A percentile compares a stretch with the other conserved stretches of the same genome.
Evolutionary conservation across 30 jellyfish, hydroid and myxozoan species (phyloP).

Genomic region (Turritopsis dohrnii): DNA sequence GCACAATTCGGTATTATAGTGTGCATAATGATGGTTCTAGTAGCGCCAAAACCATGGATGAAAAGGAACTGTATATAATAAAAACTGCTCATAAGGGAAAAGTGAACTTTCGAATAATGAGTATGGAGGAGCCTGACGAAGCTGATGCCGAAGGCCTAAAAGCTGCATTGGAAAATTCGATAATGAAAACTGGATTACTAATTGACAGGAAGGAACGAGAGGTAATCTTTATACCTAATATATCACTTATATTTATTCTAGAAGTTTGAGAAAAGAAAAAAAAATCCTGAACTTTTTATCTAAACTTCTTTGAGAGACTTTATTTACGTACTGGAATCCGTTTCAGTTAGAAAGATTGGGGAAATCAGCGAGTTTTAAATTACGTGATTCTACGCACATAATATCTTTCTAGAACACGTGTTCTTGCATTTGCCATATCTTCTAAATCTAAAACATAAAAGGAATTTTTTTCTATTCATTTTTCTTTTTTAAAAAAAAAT

Average conservation of each 20-base stretch:
- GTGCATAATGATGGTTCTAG: slow-evolving; percentile 18
- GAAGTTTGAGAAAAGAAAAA: background rate
- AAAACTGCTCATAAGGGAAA: background rate
- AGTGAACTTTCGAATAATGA: background rate
- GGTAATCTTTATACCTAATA: too few species aligned
- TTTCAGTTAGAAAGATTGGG: background rate
- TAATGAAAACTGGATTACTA: background rate
- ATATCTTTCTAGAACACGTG: too few species aligned
- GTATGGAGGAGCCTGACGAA: slow-evolving; percentile 21
- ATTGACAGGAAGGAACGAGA: slow-evolving; percentile 3
- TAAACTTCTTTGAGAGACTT: background rate
- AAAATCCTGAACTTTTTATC: background rate
- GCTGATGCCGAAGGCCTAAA: slow-evolving; percentile 14
- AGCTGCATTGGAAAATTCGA: slow-evolving; percentile 17
- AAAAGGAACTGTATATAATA: slow-evolving; percentile 14
- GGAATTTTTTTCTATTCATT: too few species aligned
- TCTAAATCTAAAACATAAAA: too few species aligned
- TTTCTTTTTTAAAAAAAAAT: too few species aligned
- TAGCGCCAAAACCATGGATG: slow-evolving; percentile 19
- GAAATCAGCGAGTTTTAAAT: too few species aligned
- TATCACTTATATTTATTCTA: too few species aligned
- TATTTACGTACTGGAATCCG: background rate
- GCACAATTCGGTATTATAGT: background rate
- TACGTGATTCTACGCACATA: too few species aligned
- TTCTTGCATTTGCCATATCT: too few species aligned